Percentiles rank a stretch among this genome's conserved stretches.
phyloP scores from a whole-genome alignment of 2,113 vertebrate genomes.

The Andinoacara biseriatus region DNA sequence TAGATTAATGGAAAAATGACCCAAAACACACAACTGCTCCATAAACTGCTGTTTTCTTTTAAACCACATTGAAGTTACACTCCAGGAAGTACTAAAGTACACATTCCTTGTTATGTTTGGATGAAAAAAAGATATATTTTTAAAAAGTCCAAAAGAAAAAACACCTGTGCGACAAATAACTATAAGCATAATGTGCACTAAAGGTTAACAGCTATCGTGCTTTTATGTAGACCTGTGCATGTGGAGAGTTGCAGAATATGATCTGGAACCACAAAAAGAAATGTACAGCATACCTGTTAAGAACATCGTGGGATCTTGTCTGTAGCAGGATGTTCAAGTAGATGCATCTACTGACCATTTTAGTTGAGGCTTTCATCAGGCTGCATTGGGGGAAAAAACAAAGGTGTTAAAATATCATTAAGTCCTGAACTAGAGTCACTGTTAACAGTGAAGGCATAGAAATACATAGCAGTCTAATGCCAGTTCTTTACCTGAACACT shows the following conservation, averaged over 20 bases:
- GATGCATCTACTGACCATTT: slow-evolving; percentile 97
- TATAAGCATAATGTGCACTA: background rate
- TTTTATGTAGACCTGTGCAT: background rate
- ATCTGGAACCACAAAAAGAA: background rate
- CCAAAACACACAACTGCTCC: background rate
- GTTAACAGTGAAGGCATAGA: too few species aligned
- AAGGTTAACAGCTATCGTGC: background rate
- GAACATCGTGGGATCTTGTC: slow-evolving; percentile 88
- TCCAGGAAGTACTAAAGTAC: background rate
- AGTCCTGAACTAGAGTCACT: background rate
- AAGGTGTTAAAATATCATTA: background rate
- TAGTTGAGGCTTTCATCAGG: slow-evolving; percentile 94
- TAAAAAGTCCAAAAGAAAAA: background rate
- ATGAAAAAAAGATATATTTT: background rate
- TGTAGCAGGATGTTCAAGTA: slow-evolving; percentile 87
- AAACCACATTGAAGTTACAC: background rate
- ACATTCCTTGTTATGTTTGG: background rate
- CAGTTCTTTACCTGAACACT: slow-evolving; percentile 86
- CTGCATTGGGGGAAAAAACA: slow-evolving; percentile 63
- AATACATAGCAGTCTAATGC: fast-evolving
- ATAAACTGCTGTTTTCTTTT: background rate
- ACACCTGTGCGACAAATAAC: too few species aligned
- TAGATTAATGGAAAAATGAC: background rate
- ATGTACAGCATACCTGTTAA: slow-evolving; percentile 82
- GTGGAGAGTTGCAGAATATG: background rate